These are phyloP conservation scores for Parazoanthus darwini DNA, from an alignment of 92 coral and sea anemone genomes.

Conservation along the genomic window DNA sequence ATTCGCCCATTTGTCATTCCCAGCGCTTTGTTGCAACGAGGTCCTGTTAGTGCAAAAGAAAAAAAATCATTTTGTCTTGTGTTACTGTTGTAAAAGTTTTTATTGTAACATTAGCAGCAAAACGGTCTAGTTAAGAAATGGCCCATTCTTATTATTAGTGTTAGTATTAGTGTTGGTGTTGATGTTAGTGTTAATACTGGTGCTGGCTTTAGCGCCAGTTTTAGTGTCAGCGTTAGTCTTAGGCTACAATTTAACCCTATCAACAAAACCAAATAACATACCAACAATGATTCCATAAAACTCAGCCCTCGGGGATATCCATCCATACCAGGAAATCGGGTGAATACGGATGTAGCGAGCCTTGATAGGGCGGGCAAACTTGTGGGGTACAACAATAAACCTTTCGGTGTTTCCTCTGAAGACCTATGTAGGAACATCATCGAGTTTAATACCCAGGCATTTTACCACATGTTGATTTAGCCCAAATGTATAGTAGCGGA, in stretches of 20 bases:
- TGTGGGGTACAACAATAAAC: conserved; percentile 37
- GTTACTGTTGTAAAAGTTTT: neutral
- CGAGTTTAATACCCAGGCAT: neutral
- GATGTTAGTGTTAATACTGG: neutral
- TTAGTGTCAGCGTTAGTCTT: neutral
- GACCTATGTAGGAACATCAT: neutral
- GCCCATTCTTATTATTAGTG: neutral
- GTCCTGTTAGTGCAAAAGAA: conserved; percentile 36
- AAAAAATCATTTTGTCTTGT: neutral
- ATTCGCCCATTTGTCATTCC: conserved; percentile 65
- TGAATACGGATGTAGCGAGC: conserved; percentile 44
- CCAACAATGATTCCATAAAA: conserved; percentile 41
- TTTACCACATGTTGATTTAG: no score
- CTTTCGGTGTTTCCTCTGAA: conserved; percentile 36
- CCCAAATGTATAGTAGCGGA: no score
- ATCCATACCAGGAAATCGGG: conserved; percentile 30
- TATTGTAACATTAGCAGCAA: neutral
- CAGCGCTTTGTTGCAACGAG: conserved; percentile 58
- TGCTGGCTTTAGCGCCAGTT: neutral
- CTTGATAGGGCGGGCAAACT: conserved; percentile 23
- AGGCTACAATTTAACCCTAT: neutral
- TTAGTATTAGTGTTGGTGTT: neutral
- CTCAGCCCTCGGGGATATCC: conserved; percentile 40
- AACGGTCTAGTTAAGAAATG: no score
- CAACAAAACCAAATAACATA: neutral